Evolutionary conservation across 2,797 vertebrate genomes (phyloP).

Genomic region (Epinephelus awoara): DNA sequence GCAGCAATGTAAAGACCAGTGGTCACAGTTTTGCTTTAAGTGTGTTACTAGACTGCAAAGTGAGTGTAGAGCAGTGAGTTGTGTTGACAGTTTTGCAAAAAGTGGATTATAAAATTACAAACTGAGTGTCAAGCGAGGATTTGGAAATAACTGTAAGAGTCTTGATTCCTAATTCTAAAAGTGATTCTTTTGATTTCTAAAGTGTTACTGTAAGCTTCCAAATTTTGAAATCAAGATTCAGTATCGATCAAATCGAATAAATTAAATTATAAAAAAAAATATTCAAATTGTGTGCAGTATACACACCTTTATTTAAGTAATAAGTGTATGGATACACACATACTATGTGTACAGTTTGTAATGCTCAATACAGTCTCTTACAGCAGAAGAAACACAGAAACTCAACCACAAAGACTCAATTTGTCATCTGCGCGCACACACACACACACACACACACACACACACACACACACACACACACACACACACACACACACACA

Average conservation of each 20-base stretch:
- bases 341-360: too few relatives aligned
- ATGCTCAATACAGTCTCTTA: not conserved
- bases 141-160: not conserved
- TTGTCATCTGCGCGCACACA: constrained; percentile 28
- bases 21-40: too few relatives aligned
- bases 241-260: too few relatives aligned
- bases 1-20: too few relatives aligned
- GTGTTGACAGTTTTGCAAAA: too few relatives aligned
- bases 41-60: too few relatives aligned
- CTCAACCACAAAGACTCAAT: constrained; percentile 20
- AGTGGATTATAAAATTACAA: too few relatives aligned
- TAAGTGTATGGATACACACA: not conserved
- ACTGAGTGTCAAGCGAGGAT: too few relatives aligned
- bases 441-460: constrained; percentile 10
- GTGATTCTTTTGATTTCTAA: not conserved
- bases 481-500: constrained; percentile 20
- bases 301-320: not conserved
- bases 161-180: not conserved
- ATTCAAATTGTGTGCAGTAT: not conserved
- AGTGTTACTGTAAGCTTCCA: not conserved
- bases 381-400: constrained; percentile 1
- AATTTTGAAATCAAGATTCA: not conserved
- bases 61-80: too few relatives aligned
- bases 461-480: not conserved
- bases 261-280: not conserved